A percentile compares a stretch with the other conserved stretches of the same genome.
Evolutionary conservation across 2,888 invertebrate genomes (phyloP).

Genomic region (Stenodema calcarata): DNA sequence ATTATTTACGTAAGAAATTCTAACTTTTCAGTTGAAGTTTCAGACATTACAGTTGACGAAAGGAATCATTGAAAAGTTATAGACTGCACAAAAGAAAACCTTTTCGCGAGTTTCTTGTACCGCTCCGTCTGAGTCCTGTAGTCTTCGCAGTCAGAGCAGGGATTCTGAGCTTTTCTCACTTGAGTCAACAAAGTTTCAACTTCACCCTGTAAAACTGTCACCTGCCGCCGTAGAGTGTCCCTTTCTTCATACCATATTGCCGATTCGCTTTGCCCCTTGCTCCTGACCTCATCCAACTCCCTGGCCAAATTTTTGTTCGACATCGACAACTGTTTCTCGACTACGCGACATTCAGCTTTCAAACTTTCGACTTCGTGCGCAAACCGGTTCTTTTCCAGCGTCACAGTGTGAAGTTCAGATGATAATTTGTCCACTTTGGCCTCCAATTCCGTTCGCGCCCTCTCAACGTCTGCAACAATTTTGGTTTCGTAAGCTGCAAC

Average conservation of each 20-base stretch:
- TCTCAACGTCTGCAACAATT: slow-evolving; percentile 48
- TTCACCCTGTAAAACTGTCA: slow-evolving; percentile 42
- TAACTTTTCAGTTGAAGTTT: neutral
- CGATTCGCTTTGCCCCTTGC: slow-evolving; percentile 46
- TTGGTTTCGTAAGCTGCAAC: slow-evolving; percentile 32
- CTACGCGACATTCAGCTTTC: slow-evolving; percentile 45
- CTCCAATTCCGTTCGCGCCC: slow-evolving; percentile 31
- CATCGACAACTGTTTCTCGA: slow-evolving; percentile 41
- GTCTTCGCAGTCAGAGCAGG: slow-evolving; percentile 48
- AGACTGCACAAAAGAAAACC: slow-evolving; percentile 28
- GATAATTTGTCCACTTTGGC: slow-evolving; percentile 37
- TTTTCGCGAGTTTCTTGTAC: slow-evolving; percentile 50
- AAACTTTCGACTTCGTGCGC: slow-evolving; percentile 49
- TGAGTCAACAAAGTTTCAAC: slow-evolving; percentile 35
- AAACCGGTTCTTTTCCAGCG: slow-evolving; percentile 36
- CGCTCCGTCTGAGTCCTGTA: slow-evolving; percentile 47
- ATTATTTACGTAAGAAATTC: neutral
- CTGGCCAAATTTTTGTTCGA: slow-evolving; percentile 36
- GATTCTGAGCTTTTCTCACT: slow-evolving; percentile 29
- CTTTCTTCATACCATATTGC: slow-evolving; percentile 48
- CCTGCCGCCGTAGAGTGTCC: slow-evolving; percentile 47
- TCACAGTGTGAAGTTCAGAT: slow-evolving; percentile 48
- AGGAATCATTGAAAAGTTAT: neutral
- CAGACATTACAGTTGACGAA: neutral
- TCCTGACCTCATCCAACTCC: slow-evolving; percentile 50